Evolutionary conservation across 2,113 vertebrate genomes (phyloP), one percentile per base, ranked within the genome.

Genomic region (Oplegnathus fasciatus): DNA sequence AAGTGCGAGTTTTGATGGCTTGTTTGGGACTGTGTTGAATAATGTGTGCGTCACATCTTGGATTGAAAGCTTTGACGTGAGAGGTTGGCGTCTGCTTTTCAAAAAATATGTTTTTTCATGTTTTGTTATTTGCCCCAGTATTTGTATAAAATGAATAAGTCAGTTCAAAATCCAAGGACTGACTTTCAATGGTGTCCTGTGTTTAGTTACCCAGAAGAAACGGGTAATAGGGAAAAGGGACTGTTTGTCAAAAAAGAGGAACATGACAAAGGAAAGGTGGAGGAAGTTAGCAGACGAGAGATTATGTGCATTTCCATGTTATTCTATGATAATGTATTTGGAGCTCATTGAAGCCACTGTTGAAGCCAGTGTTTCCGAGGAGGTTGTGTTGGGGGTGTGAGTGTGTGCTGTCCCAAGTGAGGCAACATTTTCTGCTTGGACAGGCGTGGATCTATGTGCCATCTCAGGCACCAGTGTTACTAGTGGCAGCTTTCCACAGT

Each of bases 401-500:
- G 60, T 65, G 80, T 82, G 67, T 78, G 42, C 37, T 77, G 81
- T 93, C 86, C 75, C 85, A 54, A 75, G 86, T 13, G 86, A 89
- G 86, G 84, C 68, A 71, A 85, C 64, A 85, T 93, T 93, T 94
- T 94, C 92, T 92, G 92, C 94, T 91, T 79, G 88, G 86, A 87
- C 84, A 84, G 88, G 28, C 82, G 5, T 86, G 73, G 74, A 9
- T 89, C 66, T 68, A 9, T 84, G 40, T 83, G 76, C 60, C 67
- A 74, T 69, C 60, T 18, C 28, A 60, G 46, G 73, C 82, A 83
- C 78, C 77, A 42, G 64, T 32, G 55, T 83, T 87, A 82, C 86
- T 73, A 54, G 82, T 75, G 85, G 78, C 82, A 78, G 60, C 75
- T 84, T 83, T 89, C 52, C 78, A 26, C 85, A 62, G 61, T 84